phyloP scores from a whole-genome alignment of 2,888 invertebrate genomes.

The Plemyria rubiginata region DNA sequence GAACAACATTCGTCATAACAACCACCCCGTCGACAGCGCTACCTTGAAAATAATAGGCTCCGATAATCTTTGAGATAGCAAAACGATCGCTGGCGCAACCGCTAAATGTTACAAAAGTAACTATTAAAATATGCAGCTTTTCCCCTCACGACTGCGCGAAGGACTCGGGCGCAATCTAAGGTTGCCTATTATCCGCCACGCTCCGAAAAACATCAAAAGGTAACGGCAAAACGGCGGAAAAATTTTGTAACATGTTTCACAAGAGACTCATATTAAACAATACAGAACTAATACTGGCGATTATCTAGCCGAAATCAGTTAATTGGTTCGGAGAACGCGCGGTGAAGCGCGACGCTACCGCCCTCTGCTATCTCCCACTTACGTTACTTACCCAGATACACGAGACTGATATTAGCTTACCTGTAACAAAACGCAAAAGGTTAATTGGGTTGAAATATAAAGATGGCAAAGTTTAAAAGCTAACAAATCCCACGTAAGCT shows the following conservation, averaged over 20 bases:
- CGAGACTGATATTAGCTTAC: slow-evolving; percentile 59
- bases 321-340: slow-evolving; percentile 77
- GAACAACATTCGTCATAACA: slow-evolving; percentile 50
- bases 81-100: slow-evolving; percentile 56
- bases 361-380: slow-evolving; percentile 49
- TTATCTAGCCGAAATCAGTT: slow-evolving; percentile 79
- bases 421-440: slow-evolving; percentile 66
- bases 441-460: slow-evolving; percentile 41
- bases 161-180: slow-evolving; percentile 82
- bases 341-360: slow-evolving; percentile 48
- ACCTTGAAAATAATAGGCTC: slow-evolving; percentile 60
- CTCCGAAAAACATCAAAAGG: slow-evolving; percentile 84
- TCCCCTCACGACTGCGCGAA: slow-evolving; percentile 75
- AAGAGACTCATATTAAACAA: slow-evolving; percentile 82
- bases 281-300: slow-evolving; percentile 78
- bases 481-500: slow-evolving; percentile 59
- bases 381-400: slow-evolving; percentile 58
- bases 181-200: slow-evolving; percentile 83
- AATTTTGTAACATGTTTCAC: slow-evolving; percentile 81
- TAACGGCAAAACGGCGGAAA: slow-evolving; percentile 79
- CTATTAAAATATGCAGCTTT: slow-evolving; percentile 79
- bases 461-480: slow-evolving; percentile 56
- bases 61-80: slow-evolving; percentile 60
- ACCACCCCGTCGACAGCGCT: slow-evolving; percentile 47
- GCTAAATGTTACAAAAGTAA: slow-evolving; percentile 69